Evolutionary conservation across 2,113 vertebrate species (phyloP), one percentile per base, ranked within the genome.

Genomic region (Myiozetetes cayanensis): DNA sequence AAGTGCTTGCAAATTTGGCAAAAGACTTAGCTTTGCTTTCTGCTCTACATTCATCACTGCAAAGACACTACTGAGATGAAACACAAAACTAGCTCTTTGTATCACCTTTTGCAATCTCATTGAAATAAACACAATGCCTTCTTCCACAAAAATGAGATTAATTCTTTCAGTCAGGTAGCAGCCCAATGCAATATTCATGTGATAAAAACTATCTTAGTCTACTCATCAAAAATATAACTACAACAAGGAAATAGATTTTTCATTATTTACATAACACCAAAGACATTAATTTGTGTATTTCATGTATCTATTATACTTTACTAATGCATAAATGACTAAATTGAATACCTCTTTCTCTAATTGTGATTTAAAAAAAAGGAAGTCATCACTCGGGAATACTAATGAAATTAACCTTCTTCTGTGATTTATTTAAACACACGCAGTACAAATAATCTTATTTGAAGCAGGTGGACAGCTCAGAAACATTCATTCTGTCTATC

Each of bases 321-420:
- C 49, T 71, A 95, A 88, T 90, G 87, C 96, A 85, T 74, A 91
- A 92, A 90, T 7, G 0, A 94, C 55, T 86, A 74, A 76, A 91
- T 23, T 55, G 47, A 88, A 88, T 67, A 35, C 20, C 33, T 84
- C 12, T 30, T 83, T 80, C 66, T 75, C 27, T 80, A 94, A 91
- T 12, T 71, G 43, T 20, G 44, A 41, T 71, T 67, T n/a, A n/a
- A 39, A 87, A 65, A 61, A 71, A 62, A 37, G 28, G 37, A 87
- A 89, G 30, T 28, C 6, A 84, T 90, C 24, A 85, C 50, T 93
- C 53, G 85, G 24, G 14, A 19, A n/a, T 76, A 41, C 19, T 59
- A 85, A 20, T 23, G 46, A 62, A 83, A 85, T 80, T 71, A 93
- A 91, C 63, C 41, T 90, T 76, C 37, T 72, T 79, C 70, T 58